phyloP scores from a whole-genome alignment of 1,140 invertebrate genomes.

The Pemphigus obesinymphae region DNA sequence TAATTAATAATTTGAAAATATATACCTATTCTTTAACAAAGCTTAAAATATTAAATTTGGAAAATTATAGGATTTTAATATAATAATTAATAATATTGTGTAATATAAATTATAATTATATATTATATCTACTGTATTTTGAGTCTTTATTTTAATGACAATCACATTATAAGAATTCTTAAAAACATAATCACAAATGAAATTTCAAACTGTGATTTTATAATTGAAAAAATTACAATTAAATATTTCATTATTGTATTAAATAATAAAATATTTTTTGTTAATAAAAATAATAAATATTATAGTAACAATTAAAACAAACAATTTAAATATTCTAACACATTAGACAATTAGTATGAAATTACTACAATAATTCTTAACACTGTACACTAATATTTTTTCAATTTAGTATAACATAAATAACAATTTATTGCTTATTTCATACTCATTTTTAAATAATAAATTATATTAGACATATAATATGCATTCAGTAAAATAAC shows the following conservation, averaged over 20 bases:
- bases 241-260: neutral
- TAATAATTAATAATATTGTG: neutral
- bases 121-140: neutral
- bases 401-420: neutral
- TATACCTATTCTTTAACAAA: no score
- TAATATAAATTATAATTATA: neutral
- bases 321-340: neutral
- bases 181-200: no score
- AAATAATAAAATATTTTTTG: neutral
- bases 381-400: conserved; percentile 19
- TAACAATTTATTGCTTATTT: conserved; percentile 29
- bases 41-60: no score
- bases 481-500: neutral
- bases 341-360: neutral
- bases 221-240: neutral
- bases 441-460: neutral
- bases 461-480: neutral
- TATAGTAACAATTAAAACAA: conserved; percentile 18
- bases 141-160: no score
- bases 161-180: no score
- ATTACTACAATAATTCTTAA: neutral
- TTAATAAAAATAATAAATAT: conserved; percentile 6
- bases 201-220: neutral
- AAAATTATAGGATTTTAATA: neutral
- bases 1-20: no score